phyloP scores from a whole-genome alignment of 2,888 invertebrate species.

The Ennomos erosarius region DNA sequence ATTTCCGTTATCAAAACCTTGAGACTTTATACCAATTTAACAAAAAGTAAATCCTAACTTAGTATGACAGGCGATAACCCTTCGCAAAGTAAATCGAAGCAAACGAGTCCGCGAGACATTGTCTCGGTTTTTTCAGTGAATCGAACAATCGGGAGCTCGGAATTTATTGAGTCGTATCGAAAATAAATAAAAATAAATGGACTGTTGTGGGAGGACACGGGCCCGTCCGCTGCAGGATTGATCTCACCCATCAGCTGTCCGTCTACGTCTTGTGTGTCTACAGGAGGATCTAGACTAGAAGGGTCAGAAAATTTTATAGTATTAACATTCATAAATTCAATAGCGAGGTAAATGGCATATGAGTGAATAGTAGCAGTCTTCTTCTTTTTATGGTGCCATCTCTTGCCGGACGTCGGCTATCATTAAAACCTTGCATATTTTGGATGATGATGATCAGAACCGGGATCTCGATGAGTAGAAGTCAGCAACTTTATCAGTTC shows the following conservation, averaged over 20 bases:
- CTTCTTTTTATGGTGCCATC: too few species aligned
- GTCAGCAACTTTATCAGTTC: too few species aligned
- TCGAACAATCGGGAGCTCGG: constrained; percentile 72
- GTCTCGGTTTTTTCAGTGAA: constrained; percentile 68
- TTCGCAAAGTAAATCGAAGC: constrained; percentile 45
- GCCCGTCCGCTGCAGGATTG: constrained; percentile 71
- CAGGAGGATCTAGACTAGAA: constrained; percentile 46
- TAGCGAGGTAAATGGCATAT: too few species aligned
- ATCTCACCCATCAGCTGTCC: constrained; percentile 80
- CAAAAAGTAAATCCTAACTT: constrained; percentile 58
- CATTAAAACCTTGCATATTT: too few species aligned
- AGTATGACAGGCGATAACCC: constrained; percentile 54
- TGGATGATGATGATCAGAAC: too few species aligned
- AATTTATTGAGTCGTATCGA: constrained; percentile 79
- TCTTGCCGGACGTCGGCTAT: too few species aligned
- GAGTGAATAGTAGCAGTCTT: too few species aligned
- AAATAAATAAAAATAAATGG: constrained; percentile 58
- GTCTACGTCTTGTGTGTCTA: constrained; percentile 56
- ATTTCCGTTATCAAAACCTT: too few species aligned
- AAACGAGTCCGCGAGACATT: constrained; percentile 57
- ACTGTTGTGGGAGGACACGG: constrained; percentile 60
- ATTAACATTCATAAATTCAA: too few species aligned
- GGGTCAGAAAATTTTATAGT: constrained; percentile 12
- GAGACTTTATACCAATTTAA: too few species aligned
- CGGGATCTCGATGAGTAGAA: too few species aligned